Percentiles rank a stretch among this genome's conserved stretches.
phyloP scores from a whole-genome alignment of 2,888 invertebrate species.

The Agrochola litura region DNA sequence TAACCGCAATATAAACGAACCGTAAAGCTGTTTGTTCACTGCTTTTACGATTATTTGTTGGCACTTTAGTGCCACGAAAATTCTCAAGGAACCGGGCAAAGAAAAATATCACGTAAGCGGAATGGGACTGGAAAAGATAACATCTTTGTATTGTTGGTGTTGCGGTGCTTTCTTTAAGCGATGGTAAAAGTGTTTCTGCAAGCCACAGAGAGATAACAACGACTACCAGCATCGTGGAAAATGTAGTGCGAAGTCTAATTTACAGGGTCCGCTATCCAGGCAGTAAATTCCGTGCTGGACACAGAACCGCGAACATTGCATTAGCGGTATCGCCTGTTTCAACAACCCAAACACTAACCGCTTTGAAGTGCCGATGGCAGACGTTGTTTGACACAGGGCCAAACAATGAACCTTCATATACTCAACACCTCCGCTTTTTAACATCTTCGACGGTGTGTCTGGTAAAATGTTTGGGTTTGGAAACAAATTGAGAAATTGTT shows the following conservation, averaged over 20 bases:
- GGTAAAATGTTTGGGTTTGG: constrained; percentile 75
- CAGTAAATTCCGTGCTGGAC: constrained; percentile 64
- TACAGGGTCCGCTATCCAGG: constrained; percentile 54
- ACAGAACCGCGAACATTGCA: constrained; percentile 77
- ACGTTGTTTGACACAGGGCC: constrained; percentile 81
- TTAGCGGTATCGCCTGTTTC: constrained; percentile 84
- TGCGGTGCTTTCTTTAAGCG: constrained; percentile 25
- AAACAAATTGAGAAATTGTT: constrained; percentile 80
- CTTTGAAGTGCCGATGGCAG: constrained; percentile 83
- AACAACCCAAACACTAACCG: constrained; percentile 73
- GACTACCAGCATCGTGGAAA: constrained; percentile 44
- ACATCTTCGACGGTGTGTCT: constrained; percentile 80
- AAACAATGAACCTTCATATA: constrained; percentile 85
- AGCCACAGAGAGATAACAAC: constrained; percentile 44
- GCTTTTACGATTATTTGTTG: constrained; percentile 77
- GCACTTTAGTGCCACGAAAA: constrained; percentile 69
- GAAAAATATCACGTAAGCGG: constrained; percentile 62
- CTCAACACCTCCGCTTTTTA: constrained; percentile 86
- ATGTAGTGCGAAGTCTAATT: constrained; percentile 64
- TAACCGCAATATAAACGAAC: constrained; percentile 78
- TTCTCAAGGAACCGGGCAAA: constrained; percentile 46
- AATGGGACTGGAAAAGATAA: constrained; percentile 56
- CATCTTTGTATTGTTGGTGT: constrained; percentile 49
- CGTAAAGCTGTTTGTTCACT: constrained; percentile 79
- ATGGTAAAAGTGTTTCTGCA: constrained; percentile 52